These are phyloP conservation scores for Marisa cornuarietis DNA, from an alignment of 1,140 invertebrate species.

Conservation along the genomic window DNA sequence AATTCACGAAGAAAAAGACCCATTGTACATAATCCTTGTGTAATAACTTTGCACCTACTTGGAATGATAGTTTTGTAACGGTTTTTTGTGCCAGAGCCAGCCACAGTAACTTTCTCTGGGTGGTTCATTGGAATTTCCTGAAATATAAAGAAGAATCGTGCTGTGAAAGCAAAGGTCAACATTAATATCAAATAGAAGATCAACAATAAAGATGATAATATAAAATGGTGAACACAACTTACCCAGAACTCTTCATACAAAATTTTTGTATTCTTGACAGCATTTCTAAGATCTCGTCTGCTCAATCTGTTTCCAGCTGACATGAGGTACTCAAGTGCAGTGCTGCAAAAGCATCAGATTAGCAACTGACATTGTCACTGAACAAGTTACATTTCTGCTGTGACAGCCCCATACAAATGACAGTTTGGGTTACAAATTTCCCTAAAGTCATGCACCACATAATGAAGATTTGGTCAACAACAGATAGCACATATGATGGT, in stretches of 20 bases:
- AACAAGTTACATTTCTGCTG: too few relatives aligned
- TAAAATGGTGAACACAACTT: conserved; percentile 24
- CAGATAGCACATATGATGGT: too few relatives aligned
- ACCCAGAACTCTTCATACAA: conserved; percentile 90
- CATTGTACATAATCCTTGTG: too few relatives aligned
- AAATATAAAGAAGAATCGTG: conserved; percentile 11
- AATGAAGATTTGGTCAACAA: too few relatives aligned
- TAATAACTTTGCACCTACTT: conserved; percentile 64
- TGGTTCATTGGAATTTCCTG: conserved; percentile 87
- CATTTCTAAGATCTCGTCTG: conserved; percentile 77
- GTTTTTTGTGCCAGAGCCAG: conserved; percentile 89
- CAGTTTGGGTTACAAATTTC: too few relatives aligned
- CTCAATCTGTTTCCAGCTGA: conserved; percentile 75
- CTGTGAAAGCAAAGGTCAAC: too few relatives aligned
- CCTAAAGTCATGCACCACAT: too few relatives aligned
- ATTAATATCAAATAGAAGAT: too few relatives aligned
- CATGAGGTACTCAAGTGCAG: conserved; percentile 74
- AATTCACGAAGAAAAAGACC: too few relatives aligned
- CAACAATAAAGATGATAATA: too few relatives aligned
- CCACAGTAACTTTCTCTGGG: conserved; percentile 86
- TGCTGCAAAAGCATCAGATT: conserved; percentile 56
- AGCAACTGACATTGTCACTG: neutral
- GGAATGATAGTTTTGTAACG: conserved; percentile 89
- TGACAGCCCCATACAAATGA: too few relatives aligned
- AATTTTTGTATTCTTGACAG: conserved; percentile 68